Base-by-base conservation (phyloP, 2,888 invertebrate species). In the Bombyx huttoni region DNA sequence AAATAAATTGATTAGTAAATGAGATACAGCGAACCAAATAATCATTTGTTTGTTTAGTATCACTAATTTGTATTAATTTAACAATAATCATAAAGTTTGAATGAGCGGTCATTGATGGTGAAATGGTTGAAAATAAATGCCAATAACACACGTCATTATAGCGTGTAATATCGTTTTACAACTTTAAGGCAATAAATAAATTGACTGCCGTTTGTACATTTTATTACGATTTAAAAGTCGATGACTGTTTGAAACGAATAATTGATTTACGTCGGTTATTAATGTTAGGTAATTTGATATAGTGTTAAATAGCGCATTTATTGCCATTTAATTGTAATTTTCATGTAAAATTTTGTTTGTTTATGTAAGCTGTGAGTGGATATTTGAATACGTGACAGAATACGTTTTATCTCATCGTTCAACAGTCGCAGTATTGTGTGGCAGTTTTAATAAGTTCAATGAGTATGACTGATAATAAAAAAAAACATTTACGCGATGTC, bases 171-270 rank as follows among this genome's bases (percentile, higher is more conserved):
- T 85, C 74, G 82, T 79, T 88, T 87, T 84, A 88, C 87, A 85
- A 84, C 88, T 86, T 81, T 74, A 78, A 77, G 75, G 86, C 79
- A 84, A 84, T 87, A 87, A 88, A 87, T 85, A 84, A 78, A 85
- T 83, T 82, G 81, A 85, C 84, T 85, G 85, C 84, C 77, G 85
- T 78, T 85, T 78, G 81, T 85, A 81, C 74, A 85, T 82, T 87
- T 87, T 87, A 88, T 87, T 86, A 82, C 83, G 78, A 87, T 87
- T 88, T 86, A 83, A 86, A 82, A 86, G 81, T 86, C 84, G 81
- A 84, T 78, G 83, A 83, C 73, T 83, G 81, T 76, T 81, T 78
- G 70, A 78, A 78, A 80, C 76, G 79, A 78, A 85, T 87, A 84
- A 85, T 85, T 86, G 84, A 87, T 88, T 87, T 85, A 88, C 73